These are phyloP conservation scores for Champsocephalus esox DNA, from an alignment of 2,797 vertebrate species.

Conservation along the genomic window DNA sequence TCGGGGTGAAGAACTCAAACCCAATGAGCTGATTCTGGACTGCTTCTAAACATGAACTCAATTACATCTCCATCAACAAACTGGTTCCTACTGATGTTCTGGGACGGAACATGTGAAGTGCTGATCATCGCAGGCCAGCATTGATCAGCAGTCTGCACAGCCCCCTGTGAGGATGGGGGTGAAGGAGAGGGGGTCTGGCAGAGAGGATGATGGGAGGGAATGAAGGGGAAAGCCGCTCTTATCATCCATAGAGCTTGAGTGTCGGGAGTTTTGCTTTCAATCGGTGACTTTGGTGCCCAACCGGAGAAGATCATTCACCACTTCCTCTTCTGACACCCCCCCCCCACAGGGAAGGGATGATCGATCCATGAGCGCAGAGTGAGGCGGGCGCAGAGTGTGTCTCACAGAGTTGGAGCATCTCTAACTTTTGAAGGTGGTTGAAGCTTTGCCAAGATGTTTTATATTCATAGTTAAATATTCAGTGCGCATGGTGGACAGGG, in stretches of 20 bases:
- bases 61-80: constrained; percentile 66
- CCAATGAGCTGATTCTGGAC: constrained; percentile 27
- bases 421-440: constrained; percentile 73
- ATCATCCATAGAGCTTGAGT: constrained; percentile 55
- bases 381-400: constrained; percentile 33
- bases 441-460: constrained; percentile 76
- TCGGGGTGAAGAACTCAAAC: constrained; percentile 19
- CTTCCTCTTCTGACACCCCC: constrained; percentile 54
- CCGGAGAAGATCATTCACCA: constrained; percentile 63
- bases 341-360: constrained; percentile 60
- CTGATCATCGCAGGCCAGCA: constrained; percentile 40
- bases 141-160: constrained; percentile 43
- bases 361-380: constrained; percentile 62
- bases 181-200: constrained; percentile 46
- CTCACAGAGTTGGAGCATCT: constrained; percentile 46
- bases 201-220: constrained; percentile 25
- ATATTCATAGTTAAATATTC: constrained; percentile 80
- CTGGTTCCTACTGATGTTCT: constrained; percentile 26
- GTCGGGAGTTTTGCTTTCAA: constrained; percentile 48
- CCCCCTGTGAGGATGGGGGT: constrained; percentile 37
- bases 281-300: constrained; percentile 63
- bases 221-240: constrained; percentile 40
- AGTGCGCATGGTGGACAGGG: constrained; percentile 73
- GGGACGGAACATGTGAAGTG: constrained; percentile 42
- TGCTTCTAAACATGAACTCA: constrained; percentile 48